These are phyloP conservation scores for Drosophila nannoptera DNA, from an alignment of 1,140 invertebrate species.

Conservation along the genomic window DNA sequence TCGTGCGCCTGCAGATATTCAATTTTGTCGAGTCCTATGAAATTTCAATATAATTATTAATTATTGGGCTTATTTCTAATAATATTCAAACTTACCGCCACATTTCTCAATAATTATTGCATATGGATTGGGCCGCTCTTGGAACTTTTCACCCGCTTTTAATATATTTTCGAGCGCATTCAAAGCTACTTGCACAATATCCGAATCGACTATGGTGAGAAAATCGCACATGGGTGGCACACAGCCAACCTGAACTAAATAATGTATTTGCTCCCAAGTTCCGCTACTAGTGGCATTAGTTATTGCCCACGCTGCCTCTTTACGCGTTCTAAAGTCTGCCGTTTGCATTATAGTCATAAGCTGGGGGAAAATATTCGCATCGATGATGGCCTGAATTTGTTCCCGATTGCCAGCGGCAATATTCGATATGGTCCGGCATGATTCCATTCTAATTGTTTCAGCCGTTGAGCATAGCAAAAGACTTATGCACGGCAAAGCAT, in stretches of 20 bases:
- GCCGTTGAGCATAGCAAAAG: slow-evolving; percentile 88
- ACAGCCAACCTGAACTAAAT: slow-evolving; percentile 83
- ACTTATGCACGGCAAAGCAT: slow-evolving; percentile 91
- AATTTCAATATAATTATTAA: background rate
- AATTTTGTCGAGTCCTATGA: slow-evolving; percentile 95
- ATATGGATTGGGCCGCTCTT: slow-evolving; percentile 91
- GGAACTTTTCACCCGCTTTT: slow-evolving; percentile 90
- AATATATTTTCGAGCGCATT: slow-evolving; percentile 98
- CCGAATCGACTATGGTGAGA: slow-evolving; percentile 94
- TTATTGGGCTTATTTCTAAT: background rate
- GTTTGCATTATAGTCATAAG: slow-evolving; percentile 94
- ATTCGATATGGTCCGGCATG: slow-evolving; percentile 99
- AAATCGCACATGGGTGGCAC: slow-evolving; percentile 97
- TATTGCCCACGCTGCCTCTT: slow-evolving; percentile 99
- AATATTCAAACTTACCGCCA: slow-evolving; percentile 85
- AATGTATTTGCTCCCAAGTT: slow-evolving; percentile 94
- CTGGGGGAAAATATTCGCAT: slow-evolving; percentile 95
- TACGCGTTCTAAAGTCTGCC: slow-evolving; percentile 97
- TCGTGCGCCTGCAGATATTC: slow-evolving; percentile 98
- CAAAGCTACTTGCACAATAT: slow-evolving; percentile 98
- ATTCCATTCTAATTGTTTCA: slow-evolving; percentile 96
- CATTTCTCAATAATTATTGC: slow-evolving; percentile 97
- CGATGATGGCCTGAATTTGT: slow-evolving; percentile 97
- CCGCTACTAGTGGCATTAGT: slow-evolving; percentile 98
- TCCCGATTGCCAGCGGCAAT: slow-evolving; percentile 97